phyloP scores from a whole-genome alignment of 2,797 vertebrate genomes.

The Thripadectes ignobilis region DNA sequence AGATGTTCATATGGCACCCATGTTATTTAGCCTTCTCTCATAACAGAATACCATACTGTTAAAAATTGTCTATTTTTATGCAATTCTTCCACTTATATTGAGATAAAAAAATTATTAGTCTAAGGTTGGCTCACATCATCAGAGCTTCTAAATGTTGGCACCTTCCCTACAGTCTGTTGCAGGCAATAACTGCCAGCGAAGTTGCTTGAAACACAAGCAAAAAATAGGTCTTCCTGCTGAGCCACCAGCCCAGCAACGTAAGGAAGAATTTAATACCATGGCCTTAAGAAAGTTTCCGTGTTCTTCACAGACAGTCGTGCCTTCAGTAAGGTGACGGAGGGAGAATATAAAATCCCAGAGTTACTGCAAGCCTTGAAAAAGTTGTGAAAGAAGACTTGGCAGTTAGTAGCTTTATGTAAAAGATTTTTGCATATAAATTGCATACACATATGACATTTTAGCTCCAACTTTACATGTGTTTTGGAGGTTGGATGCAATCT shows the following conservation, averaged over 20 bases:
- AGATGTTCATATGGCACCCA: constrained; percentile 75
- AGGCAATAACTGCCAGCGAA: constrained; percentile 81
- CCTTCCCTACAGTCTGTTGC: constrained; percentile 80
- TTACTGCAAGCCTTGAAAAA: constrained; percentile 48
- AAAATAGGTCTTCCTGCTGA: constrained; percentile 81
- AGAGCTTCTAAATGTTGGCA: constrained; percentile 83
- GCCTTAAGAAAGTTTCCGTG: constrained; percentile 74
- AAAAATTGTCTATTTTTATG: constrained; percentile 84
- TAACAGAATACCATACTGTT: constrained; percentile 80
- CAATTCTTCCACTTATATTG: constrained; percentile 83
- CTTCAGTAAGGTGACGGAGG: constrained; percentile 71
- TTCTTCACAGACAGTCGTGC: constrained; percentile 70
- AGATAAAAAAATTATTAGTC: constrained; percentile 85
- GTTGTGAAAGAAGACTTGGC: constrained; percentile 75
- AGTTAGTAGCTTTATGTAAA: constrained; percentile 68
- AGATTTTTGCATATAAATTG: constrained; percentile 79
- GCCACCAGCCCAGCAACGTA: constrained; percentile 68
- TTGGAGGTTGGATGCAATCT: constrained; percentile 73
- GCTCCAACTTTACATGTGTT: constrained; percentile 78
- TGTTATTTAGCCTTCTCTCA: constrained; percentile 75
- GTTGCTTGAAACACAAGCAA: constrained; percentile 76
- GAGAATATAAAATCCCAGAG: constrained; percentile 66
- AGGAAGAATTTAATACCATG: constrained; percentile 62
- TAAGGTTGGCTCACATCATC: constrained; percentile 83
- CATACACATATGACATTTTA: constrained; percentile 78